Evolutionary conservation across 2,113 vertebrate species (phyloP).

Genomic region (Dicrurus megarhynchus): DNA sequence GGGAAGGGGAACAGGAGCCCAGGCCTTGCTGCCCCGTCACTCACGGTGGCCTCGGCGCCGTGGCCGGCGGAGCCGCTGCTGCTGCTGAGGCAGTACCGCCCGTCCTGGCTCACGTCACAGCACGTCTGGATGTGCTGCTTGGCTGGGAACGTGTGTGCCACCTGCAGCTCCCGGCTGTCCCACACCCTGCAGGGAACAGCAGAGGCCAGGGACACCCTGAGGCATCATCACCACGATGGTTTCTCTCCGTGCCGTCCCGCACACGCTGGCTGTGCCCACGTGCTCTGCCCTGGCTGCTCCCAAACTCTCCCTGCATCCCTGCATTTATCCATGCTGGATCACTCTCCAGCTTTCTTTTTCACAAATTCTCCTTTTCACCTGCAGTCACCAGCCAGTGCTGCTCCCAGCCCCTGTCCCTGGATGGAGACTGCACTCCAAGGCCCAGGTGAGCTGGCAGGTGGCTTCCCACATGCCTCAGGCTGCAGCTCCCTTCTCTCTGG

Average conservation of each 20-base stretch:
- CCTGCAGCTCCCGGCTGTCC: slow-evolving; percentile 88
- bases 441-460: background rate
- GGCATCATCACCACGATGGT: accelerated
- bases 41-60: slow-evolving; percentile 91
- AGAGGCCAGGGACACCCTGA: background rate
- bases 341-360: background rate
- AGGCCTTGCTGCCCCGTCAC: background rate
- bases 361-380: background rate
- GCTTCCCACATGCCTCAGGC: background rate
- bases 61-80: slow-evolving; percentile 88
- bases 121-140: slow-evolving; percentile 93
- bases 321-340: background rate
- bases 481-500: background rate
- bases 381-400: background rate
- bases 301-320: background rate
- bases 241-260: accelerated
- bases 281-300: background rate
- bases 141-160: slow-evolving; percentile 85
- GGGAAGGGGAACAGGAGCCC: background rate
- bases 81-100: slow-evolving; percentile 83
- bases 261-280: accelerated
- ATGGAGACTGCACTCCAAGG: background rate
- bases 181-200: slow-evolving; percentile 79
- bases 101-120: slow-evolving; percentile 86
- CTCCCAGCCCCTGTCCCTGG: background rate